Evolutionary conservation across 2,113 vertebrate species (phyloP), one percentile per base, ranked within the genome.

Genomic region (Dissostichus mawsoni): DNA sequence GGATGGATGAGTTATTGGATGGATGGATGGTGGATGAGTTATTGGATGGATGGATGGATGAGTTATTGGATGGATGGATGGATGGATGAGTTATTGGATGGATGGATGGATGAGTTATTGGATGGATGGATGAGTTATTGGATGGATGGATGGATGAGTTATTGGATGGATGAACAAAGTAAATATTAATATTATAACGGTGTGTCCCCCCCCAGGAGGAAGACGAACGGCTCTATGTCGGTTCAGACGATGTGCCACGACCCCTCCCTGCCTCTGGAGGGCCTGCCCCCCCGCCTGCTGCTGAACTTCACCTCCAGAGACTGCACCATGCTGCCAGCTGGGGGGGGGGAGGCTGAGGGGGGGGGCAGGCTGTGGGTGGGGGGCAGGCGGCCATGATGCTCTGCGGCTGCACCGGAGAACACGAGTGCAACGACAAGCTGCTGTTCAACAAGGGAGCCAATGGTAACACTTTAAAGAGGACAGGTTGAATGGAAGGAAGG

Each of bases 381-480:
- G 91, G 94, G 16, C 91, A 94, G 0, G 94, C 92, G 0, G 33
- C 78, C 77, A 76, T 95, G 89, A 96, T 96, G 89, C 83, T 97
- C 76, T 98, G 97, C 0, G 96, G 95, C 68, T 98, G 96, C 0
- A 91, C 91, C 9, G 93, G 95, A 0, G 96, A 96, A 71, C 96
- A 97, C 6, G 97, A 98, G 71, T 98, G 97, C 87, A 97, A 97
- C 0, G 96, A 98, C 87, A 96, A 87, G 18, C 96, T 98, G 10
- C 90, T 97, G 88, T 98, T 98, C 69, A 95, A 96, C 58, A 96
- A 96, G 63, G 93, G 95, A 77, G 92, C 94, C 56, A 95, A 96
- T 0, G 96, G 97, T 97, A 91, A 59, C 29, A 57, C 23, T 50
- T 1, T 12, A 1, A 16, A 6, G 48, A 50, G 13, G 5, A 14